phyloP scores from a whole-genome alignment of 2,888 invertebrate genomes.

The Danaus chrysippus region DNA sequence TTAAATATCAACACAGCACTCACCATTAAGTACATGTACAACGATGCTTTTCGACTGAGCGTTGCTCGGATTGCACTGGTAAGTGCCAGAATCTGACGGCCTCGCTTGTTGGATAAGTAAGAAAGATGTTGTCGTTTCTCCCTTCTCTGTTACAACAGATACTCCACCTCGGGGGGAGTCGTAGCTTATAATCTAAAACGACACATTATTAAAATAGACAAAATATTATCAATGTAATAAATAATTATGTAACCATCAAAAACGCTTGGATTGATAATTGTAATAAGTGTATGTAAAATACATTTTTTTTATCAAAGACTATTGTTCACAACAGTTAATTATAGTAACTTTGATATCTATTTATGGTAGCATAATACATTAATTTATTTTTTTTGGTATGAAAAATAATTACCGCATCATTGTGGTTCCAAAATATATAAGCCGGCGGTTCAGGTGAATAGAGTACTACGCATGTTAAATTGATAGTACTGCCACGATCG shows the following conservation, averaged over 20 bases:
- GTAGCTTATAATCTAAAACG: slow-evolving; percentile 92
- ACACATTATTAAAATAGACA: background rate
- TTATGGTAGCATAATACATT: too few species aligned
- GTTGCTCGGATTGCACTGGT: slow-evolving; percentile 96
- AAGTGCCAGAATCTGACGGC: slow-evolving; percentile 92
- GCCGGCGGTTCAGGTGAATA: slow-evolving; percentile 96
- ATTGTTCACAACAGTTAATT: too few species aligned
- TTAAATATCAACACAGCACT: slow-evolving; percentile 49
- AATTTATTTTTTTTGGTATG: background rate
- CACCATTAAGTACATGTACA: slow-evolving; percentile 96
- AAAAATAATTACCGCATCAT: slow-evolving; percentile 85
- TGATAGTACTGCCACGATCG: slow-evolving; percentile 95
- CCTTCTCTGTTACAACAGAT: slow-evolving; percentile 93
- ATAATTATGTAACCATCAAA: too few species aligned
- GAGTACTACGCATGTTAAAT: slow-evolving; percentile 93
- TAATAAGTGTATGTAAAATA: too few species aligned
- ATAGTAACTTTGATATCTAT: too few species aligned
- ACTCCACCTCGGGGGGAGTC: slow-evolving; percentile 94
- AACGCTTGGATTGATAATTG: too few species aligned
- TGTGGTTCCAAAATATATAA: slow-evolving; percentile 97
- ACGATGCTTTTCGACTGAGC: slow-evolving; percentile 94
- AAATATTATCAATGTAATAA: too few species aligned
- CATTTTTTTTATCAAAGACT: too few species aligned
- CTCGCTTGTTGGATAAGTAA: slow-evolving; percentile 92
- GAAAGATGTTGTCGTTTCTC: slow-evolving; percentile 93